These are phyloP conservation scores for Tenebrosternarchus preto DNA, from an alignment of 2,113 vertebrate species.

Conservation along the genomic window DNA sequence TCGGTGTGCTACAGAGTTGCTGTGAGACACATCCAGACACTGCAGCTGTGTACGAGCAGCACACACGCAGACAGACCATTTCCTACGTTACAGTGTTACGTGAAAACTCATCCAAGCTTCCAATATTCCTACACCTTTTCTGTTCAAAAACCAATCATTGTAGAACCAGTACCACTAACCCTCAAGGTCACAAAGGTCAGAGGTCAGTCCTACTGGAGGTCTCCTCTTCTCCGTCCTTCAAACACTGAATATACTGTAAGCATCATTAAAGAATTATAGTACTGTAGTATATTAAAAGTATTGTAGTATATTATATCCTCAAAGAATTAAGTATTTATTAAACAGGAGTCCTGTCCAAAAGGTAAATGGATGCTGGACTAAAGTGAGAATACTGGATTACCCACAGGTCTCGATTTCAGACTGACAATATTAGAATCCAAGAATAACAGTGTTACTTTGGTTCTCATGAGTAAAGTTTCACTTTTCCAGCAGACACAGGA, in stretches of 20 bases:
- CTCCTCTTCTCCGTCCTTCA: background rate
- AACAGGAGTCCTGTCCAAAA: background rate
- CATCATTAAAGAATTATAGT: constrained; percentile 15
- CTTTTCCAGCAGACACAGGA: background rate
- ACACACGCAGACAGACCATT: too few species aligned
- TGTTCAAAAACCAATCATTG: too few species aligned
- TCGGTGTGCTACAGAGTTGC: too few species aligned
- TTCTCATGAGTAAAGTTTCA: background rate
- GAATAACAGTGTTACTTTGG: constrained; percentile 20
- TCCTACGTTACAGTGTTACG: too few species aligned
- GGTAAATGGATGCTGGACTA: background rate
- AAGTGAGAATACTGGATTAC: background rate
- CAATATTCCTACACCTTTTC: too few species aligned
- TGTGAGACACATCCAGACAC: too few species aligned
- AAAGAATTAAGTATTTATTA: background rate
- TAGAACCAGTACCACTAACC: too few species aligned
- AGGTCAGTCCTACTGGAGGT: constrained; percentile 2
- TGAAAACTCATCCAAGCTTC: too few species aligned
- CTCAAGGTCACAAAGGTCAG: background rate
- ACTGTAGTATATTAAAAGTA: too few species aligned
- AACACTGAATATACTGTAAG: constrained; percentile 1
- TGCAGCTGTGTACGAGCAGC: too few species aligned
- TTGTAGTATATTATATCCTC: too few species aligned
- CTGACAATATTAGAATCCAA: constrained; percentile 18
- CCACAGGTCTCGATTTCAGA: background rate